Evolutionary conservation across 2,888 invertebrate genomes (phyloP).

Genomic region (Dolichopus griseipennis): DNA sequence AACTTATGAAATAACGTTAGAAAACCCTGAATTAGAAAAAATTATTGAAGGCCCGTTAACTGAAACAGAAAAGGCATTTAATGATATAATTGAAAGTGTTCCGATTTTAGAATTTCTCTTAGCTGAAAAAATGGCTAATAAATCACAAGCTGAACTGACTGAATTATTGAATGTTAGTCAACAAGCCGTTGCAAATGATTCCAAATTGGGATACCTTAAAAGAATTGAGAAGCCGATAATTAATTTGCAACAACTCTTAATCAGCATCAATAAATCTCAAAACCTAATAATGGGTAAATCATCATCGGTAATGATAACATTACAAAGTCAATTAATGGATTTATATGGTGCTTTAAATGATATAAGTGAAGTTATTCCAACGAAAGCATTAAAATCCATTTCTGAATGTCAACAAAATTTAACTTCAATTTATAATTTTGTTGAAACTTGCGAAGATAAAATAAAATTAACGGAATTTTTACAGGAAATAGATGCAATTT

Average conservation of each 20-base stretch:
- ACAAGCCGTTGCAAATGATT: constrained; percentile 2
- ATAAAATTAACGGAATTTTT: constrained; percentile 28
- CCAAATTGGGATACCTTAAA: background rate
- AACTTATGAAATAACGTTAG: constrained; percentile 35
- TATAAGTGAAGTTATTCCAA: constrained; percentile 12
- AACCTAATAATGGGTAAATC: constrained; percentile 6
- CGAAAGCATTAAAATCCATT: constrained; percentile 12
- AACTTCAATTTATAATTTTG: constrained; percentile 16
- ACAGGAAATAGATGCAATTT: constrained; percentile 35
- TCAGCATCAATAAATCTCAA: constrained; percentile 16
- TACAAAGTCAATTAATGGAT: constrained; percentile 18
- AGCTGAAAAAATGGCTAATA: constrained; percentile 41
- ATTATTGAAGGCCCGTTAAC: constrained; percentile 26
- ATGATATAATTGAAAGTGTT: constrained; percentile 35
- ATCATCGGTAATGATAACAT: constrained; percentile 7
- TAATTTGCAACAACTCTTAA: constrained; percentile 15
- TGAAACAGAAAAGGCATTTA: constrained; percentile 37
- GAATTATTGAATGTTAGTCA: constrained; percentile 25
- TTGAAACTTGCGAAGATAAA: constrained; percentile 16
- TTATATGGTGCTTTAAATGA: constrained; percentile 16
- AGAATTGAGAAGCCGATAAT: constrained; percentile 12
- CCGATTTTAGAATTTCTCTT: constrained; percentile 43
- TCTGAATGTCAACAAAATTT: constrained; percentile 16
- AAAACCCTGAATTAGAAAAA: constrained; percentile 25
- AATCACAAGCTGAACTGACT: constrained; percentile 31